Evolutionary conservation across 1,140 invertebrate species (phyloP).

Genomic region (Drosophila yakuba): DNA sequence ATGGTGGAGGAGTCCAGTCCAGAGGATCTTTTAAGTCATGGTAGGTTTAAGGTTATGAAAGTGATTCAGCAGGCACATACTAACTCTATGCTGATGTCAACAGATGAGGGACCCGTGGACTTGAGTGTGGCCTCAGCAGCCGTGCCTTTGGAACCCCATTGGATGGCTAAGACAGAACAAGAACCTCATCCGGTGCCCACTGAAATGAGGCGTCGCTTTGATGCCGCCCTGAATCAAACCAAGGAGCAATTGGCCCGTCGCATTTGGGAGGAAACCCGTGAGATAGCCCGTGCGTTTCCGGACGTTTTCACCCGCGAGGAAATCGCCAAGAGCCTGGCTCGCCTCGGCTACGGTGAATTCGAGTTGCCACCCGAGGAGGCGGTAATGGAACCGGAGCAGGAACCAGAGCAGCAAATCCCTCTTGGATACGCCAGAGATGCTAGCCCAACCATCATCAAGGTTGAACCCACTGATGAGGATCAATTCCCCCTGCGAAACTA

Average conservation of each 20-base stretch:
- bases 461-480: conserved; percentile 30
- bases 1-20: conserved; percentile 84
- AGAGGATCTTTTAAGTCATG: conserved; percentile 65
- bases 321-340: conserved; percentile 73
- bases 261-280: conserved; percentile 80
- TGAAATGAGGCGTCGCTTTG: conserved; percentile 63
- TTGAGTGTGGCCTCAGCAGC: conserved; percentile 72
- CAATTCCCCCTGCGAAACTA: conserved; percentile 68
- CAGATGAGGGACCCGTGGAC: conserved; percentile 81
- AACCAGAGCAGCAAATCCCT: conserved; percentile 21
- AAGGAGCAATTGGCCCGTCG: conserved; percentile 78
- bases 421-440: conserved; percentile 29
- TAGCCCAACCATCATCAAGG: conserved; percentile 22
- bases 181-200: conserved; percentile 48
- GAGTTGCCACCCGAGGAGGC: conserved; percentile 74
- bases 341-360: conserved; percentile 78
- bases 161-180: conserved; percentile 40
- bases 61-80: not conserved
- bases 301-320: conserved; percentile 81
- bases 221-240: conserved; percentile 66
- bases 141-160: conserved; percentile 48
- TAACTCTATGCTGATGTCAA: not conserved
- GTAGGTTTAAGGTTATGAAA: conserved; percentile 42
- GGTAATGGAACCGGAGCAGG: conserved; percentile 45
- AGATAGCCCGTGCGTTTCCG: conserved; percentile 78